Base-by-base conservation (phyloP, 2,113 vertebrate species). In the Zeus faber region DNA sequence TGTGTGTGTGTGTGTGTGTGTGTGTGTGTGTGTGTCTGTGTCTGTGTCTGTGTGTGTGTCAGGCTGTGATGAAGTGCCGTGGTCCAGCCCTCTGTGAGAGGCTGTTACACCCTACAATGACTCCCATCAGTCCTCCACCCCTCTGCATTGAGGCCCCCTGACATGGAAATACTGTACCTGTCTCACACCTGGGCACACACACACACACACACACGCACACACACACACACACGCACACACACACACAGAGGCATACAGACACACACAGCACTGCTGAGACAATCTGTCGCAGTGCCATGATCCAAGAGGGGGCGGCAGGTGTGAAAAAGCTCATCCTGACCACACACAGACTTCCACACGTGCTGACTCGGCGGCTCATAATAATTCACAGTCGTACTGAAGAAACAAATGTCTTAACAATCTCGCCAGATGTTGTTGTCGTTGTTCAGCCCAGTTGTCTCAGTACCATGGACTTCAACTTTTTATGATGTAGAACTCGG, bases 341-440 rank as follows among this genome's bases (percentile, higher is more conserved):
- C 58, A 58, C 58, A 65, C 49, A 45, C 55, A 16, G 49, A 54
- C 48, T 4, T 24, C 23, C 31, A 37, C 14, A 49, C 46, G 21
- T 14, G 22, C 72, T 25, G 44, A 37, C 55, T 44, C 40, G 66
- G 55, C 35, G 55, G 54, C 79, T 70, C 71, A 56, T 49, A 80
- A 70, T 85, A 83, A 84, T 87, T 87, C 78, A 84, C 84, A 85
- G 80, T 33, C 13, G 31, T 33, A 33, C 1, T 8, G 5, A 8
- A 33, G 31, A 33, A 33, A 33, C 31, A 33, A 33, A 33, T 8
- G 31, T 10, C n/a, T n/a, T n/a, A n/a, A n/a, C n/a, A n/a, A n/a
- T n/a, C n/a, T n/a, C n/a, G n/a, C n/a, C n/a, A n/a, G n/a, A n/a
- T n/a, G n/a, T n/a, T n/a, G n/a, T n/a, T n/a, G n/a, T n/a, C n/a